Conservation (phyloP, 2,113 vertebrate species). For the Bos indicus region DNA sequence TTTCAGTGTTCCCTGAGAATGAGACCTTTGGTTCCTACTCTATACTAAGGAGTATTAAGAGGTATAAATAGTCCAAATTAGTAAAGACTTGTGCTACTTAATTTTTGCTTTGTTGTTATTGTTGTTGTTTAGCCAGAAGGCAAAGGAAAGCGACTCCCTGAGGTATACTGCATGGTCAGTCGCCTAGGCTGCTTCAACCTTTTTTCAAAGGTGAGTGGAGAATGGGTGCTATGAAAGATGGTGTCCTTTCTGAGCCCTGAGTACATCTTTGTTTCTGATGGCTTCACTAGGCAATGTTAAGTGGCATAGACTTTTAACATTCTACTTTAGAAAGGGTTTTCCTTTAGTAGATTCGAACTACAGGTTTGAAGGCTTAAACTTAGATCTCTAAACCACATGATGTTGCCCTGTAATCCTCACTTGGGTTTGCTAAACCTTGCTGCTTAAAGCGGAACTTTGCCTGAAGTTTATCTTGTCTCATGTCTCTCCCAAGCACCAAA, state of each 20-base stretch:
- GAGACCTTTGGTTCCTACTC: background rate
- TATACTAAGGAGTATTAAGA: background rate
- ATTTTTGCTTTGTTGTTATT: background rate
- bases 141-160: conserved; percentile 95
- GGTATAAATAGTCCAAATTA: background rate
- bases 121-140: conserved; percentile 85
- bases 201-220: conserved; percentile 93
- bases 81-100: background rate
- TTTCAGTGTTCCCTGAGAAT: background rate
- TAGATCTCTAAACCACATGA: background rate
- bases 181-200: conserved; percentile 98
- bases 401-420: background rate
- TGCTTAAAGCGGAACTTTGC: background rate
- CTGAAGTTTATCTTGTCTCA: background rate
- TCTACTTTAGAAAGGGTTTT: background rate
- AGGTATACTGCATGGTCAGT: conserved; percentile 97
- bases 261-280: background rate
- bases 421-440: background rate
- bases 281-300: background rate
- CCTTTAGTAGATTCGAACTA: background rate
- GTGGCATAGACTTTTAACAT: background rate
- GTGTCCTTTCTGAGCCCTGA: background rate
- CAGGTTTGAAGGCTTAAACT: background rate
- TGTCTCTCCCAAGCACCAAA: background rate
- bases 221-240: background rate